A percentile compares a stretch with the other conserved stretches of the same genome.
phyloP scores from a whole-genome alignment of 2,888 invertebrate genomes.

The Amphipyra tragopoginis region DNA sequence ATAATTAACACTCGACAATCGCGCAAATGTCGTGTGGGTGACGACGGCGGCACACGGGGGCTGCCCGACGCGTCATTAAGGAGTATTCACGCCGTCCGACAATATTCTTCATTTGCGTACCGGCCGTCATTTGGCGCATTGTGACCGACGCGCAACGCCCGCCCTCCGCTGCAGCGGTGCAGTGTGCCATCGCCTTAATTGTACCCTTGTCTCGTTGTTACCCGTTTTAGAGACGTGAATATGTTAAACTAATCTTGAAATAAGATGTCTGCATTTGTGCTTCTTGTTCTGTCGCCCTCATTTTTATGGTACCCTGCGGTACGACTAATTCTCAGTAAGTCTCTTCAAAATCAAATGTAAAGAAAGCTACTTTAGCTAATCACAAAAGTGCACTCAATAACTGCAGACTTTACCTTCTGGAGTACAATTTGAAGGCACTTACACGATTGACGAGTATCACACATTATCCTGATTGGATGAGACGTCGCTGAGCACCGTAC shows the following conservation, averaged over 20 bases:
- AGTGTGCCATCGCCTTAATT: slow-evolving; percentile 84
- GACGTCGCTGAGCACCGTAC: slow-evolving; percentile 35
- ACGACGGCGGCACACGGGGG: slow-evolving; percentile 68
- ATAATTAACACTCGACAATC: slow-evolving; percentile 85
- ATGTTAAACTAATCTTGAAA: slow-evolving; percentile 60
- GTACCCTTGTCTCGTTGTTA: slow-evolving; percentile 83
- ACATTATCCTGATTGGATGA: slow-evolving; percentile 57
- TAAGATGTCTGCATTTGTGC: slow-evolving; percentile 54
- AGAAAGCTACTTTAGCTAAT: slow-evolving; percentile 26
- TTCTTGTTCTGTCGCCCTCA: slow-evolving; percentile 19
- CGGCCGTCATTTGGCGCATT: slow-evolving; percentile 87
- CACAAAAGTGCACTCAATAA: slow-evolving; percentile 53
- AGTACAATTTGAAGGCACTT: slow-evolving; percentile 51
- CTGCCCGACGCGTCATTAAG: slow-evolving; percentile 84
- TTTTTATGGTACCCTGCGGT: neutral
- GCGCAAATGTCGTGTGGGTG: slow-evolving; percentile 81
- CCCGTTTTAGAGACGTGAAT: slow-evolving; percentile 56
- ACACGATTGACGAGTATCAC: slow-evolving; percentile 56
- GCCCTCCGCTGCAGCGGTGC: slow-evolving; percentile 80
- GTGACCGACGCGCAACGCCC: slow-evolving; percentile 74
- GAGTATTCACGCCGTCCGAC: slow-evolving; percentile 87
- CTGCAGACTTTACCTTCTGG: slow-evolving; percentile 36
- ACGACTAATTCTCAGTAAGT: neutral
- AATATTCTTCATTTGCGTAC: slow-evolving; percentile 89
- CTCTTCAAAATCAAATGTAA: neutral